A percentile compares a stretch with the other conserved stretches of the same genome.
Evolutionary conservation across 1,140 invertebrate genomes (phyloP).

Genomic region (Drosophila kanapiae): DNA sequence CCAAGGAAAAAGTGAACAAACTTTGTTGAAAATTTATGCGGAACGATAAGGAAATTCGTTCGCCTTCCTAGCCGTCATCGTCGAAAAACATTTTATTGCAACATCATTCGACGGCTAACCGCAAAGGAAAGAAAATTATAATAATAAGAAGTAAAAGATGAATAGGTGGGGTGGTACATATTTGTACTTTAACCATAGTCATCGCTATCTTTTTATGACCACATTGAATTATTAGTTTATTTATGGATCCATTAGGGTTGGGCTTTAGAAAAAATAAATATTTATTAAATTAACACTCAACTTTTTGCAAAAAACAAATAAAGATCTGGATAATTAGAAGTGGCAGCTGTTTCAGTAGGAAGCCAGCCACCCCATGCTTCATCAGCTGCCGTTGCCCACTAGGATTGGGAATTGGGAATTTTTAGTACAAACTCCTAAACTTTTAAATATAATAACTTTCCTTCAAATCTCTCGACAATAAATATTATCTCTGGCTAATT

Average conservation of each 20-base stretch:
- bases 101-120: constrained; percentile 64
- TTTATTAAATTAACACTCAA: background rate
- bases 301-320: background rate
- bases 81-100: constrained; percentile 75
- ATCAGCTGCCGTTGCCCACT: no score
- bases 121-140: constrained; percentile 21
- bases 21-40: constrained; percentile 65
- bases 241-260: background rate
- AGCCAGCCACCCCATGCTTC: background rate
- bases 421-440: no score
- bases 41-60: constrained; percentile 62
- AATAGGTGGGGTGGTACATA: background rate
- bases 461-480: background rate
- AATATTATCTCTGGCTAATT: background rate
- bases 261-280: background rate
- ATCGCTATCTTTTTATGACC: background rate
- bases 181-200: background rate
- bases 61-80: constrained; percentile 66
- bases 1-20: constrained; percentile 12
- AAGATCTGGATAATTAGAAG: background rate
- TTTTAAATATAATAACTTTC: background rate
- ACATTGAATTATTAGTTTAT: background rate
- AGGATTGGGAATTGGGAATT: no score
- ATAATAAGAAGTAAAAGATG: background rate
- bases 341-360: no score